Base-by-base conservation (phyloP, 1,140 invertebrate species). In the Pseudoatta argentina region DNA sequence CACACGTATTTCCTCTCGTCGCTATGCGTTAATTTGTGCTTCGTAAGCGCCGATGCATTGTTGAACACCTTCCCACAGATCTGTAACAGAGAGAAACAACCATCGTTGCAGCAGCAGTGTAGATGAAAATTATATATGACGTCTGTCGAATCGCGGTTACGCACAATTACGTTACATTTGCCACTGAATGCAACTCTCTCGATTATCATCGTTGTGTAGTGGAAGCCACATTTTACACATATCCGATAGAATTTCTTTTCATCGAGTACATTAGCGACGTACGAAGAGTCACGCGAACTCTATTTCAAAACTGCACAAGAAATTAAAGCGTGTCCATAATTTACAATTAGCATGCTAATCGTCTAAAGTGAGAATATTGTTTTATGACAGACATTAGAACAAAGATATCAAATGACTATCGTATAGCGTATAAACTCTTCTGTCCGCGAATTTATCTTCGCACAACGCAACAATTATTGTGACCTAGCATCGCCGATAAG, bases 1-100 rank as follows among this genome's bases (percentile, higher is more conserved):
- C 99, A 99, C 85, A 99, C 97, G 95, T 99, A 99, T 95, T 99
- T 99, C 91, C 99, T 95, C 94, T 99, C 99, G 95, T 99, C 98
- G 95, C 98, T 99, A 96, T 99, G 99, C 89, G 98, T 99, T 94
- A 99, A 96, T 95, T 99, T 99, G 96, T 99, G 99, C 95, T 99
- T 99, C 78, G 99, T 98, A 91, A 99, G 96, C 67, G 99, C 98
- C 92, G 98, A 99, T 91, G 98, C 98, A 95, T 99, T 99, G 93
- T 98, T 98, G 96, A 99, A 99, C 91, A 98, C 97, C 96, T 99
- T 99, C 93, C 97, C 97, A 96, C 98, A 99, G 91, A 98, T 97
- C 97, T 98, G 95, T 39, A 95, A 93, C 92, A 93, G 92, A 91
- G 92, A 92, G 39, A 67, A 44, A 67, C 66, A 44, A 39, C 16